phyloP scores from a whole-genome alignment of 2,888 invertebrate species.

The Prenolepis imparis region DNA sequence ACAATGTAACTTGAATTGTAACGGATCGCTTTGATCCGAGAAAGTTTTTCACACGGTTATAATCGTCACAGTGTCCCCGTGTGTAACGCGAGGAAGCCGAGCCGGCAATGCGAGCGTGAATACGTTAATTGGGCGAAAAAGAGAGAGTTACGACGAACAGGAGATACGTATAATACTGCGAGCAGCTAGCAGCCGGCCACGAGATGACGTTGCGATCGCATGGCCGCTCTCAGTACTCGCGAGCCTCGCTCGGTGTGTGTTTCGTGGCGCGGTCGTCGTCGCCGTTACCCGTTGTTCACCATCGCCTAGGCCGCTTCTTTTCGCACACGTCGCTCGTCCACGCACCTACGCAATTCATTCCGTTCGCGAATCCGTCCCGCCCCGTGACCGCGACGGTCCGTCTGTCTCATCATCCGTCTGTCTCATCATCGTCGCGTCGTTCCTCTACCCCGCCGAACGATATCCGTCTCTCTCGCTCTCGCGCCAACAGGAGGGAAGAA shows the following conservation, averaged over 20 bases:
- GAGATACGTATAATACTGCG: conserved; percentile 14
- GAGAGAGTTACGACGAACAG: conserved; percentile 54
- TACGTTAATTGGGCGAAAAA: conserved; percentile 30
- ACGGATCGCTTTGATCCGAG: neutral
- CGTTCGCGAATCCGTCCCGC: conserved; percentile 75
- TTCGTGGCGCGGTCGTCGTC: conserved; percentile 72
- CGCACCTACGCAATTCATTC: conserved; percentile 67
- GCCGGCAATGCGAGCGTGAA: no score
- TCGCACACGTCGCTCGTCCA: conserved; percentile 23
- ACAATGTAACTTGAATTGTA: conserved; percentile 1
- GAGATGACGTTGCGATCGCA: conserved; percentile 79
- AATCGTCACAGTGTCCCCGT: conserved; percentile 38
- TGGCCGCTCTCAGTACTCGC: conserved; percentile 84
- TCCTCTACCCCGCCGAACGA: conserved; percentile 21
- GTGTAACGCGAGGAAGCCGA: no score
- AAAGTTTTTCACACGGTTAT: conserved; percentile 32
- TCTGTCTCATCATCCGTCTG: neutral
- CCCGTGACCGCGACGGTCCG: conserved; percentile 30
- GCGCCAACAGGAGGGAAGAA: conserved; percentile 1
- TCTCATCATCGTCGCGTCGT: conserved; percentile 6
- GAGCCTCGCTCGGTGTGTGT: conserved; percentile 84
- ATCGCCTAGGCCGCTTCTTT: conserved; percentile 15
- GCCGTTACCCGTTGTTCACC: conserved; percentile 56
- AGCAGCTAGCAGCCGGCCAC: conserved; percentile 36
- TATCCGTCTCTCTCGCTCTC: conserved; percentile 13